These are phyloP conservation scores for Ateles fusciceps DNA, from an alignment of 2,797 vertebrate genomes.

Conservation along the genomic window DNA sequence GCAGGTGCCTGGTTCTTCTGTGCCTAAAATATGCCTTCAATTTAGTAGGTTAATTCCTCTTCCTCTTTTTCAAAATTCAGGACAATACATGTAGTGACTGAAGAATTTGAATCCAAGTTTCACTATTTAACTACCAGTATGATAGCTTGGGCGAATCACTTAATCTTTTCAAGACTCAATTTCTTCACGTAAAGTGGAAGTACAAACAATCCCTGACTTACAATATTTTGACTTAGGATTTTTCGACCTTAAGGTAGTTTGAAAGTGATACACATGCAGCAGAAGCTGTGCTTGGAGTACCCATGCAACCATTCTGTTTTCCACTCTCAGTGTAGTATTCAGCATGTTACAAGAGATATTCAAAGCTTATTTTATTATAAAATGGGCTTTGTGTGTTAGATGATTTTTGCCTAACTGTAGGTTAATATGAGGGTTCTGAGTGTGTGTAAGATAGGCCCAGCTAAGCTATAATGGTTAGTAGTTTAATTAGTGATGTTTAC, in stretches of 20 bases:
- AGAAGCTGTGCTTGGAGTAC: neutral
- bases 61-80: neutral
- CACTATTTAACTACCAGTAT: neutral
- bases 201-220: neutral
- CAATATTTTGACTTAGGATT: neutral
- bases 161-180: neutral
- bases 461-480: neutral
- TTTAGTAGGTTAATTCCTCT: neutral
- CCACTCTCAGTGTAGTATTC: neutral
- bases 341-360: neutral
- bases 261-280: neutral
- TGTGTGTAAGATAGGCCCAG: neutral
- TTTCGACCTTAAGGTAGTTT: neutral
- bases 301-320: neutral
- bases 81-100: neutral
- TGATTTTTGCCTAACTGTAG: neutral
- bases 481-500: neutral
- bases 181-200: neutral
- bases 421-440: neutral
- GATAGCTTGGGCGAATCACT: neutral
- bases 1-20: neutral
- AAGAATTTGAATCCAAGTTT: neutral
- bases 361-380: neutral
- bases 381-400: neutral
- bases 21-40: neutral